Evolutionary conservation across 2,113 vertebrate species (phyloP).

Genomic region (Puffinus mauretanicus): DNA sequence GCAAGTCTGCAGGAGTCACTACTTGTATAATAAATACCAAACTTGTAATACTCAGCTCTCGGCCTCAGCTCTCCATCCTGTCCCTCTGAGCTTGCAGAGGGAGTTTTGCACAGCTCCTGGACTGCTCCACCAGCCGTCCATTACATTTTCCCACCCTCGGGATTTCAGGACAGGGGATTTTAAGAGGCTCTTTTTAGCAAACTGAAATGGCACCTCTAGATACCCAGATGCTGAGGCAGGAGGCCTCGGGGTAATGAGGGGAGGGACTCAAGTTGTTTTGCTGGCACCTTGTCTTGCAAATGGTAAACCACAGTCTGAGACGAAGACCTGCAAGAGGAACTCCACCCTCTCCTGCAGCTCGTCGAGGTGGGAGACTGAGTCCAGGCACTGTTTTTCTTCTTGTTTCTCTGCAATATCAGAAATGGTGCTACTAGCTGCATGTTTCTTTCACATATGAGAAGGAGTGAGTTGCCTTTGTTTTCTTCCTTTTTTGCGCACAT

Average conservation of each 20-base stretch:
- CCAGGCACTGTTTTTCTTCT: background rate
- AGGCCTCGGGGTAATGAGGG: background rate
- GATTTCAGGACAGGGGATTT: background rate
- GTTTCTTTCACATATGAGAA: background rate
- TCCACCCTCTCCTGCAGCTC: background rate
- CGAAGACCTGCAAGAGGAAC: background rate
- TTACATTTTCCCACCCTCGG: background rate
- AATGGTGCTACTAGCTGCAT: background rate
- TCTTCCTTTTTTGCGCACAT: background rate
- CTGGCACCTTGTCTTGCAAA: background rate
- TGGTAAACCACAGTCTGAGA: background rate
- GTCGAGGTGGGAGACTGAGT: fast-evolving
- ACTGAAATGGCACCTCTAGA: background rate
- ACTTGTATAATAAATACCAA: background rate
- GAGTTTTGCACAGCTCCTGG: background rate
- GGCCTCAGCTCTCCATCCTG: background rate
- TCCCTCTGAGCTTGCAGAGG: background rate
- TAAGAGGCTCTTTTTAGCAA: background rate
- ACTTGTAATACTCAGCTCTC: fast-evolving
- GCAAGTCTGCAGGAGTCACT: background rate
- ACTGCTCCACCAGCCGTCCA: background rate
- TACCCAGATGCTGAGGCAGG: background rate
- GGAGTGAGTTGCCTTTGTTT: background rate
- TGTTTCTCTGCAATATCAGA: background rate
- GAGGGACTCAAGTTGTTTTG: background rate